Conservation (phyloP, 1,140 invertebrate genomes). For the Orius insidiosus region DNA sequence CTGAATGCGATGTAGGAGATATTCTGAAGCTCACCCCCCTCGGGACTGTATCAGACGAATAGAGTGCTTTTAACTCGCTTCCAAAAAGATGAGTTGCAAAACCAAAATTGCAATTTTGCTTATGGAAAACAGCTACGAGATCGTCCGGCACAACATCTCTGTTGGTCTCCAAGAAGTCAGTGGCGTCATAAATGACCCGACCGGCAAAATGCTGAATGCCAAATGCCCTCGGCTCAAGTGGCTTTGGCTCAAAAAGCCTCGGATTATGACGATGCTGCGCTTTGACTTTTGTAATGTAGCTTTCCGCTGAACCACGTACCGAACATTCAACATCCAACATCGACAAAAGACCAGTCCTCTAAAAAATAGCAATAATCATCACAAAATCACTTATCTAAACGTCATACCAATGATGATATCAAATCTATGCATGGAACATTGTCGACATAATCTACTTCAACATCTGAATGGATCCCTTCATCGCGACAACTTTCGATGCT, state of each 20-base stretch:
- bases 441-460: conserved; percentile 86
- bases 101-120: conserved; percentile 82
- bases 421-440: conserved; percentile 92
- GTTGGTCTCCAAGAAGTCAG: conserved; percentile 78
- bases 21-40: conserved; percentile 72
- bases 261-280: conserved; percentile 65
- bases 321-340: conserved; percentile 89
- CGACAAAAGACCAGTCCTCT: conserved; percentile 73
- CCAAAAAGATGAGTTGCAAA: conserved; percentile 90
- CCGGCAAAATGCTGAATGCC: conserved; percentile 85
- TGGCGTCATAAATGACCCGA: conserved; percentile 73
- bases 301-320: conserved; percentile 67
- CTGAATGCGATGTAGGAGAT: conserved; percentile 76
- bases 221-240: conserved; percentile 62
- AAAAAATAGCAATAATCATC: conserved; percentile 12
- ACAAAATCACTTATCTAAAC: conserved; percentile 2
- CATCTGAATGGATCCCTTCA: conserved; percentile 79
- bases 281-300: conserved; percentile 72
- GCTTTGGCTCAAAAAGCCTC: conserved; percentile 52
- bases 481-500: conserved; percentile 84
- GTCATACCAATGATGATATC: conserved; percentile 66
- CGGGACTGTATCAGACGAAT: conserved; percentile 61
- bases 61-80: conserved; percentile 73
- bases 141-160: conserved; percentile 83
- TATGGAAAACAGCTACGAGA: conserved; percentile 80